Evolutionary conservation across 2,888 invertebrate genomes (phyloP), one percentile per base, ranked within the genome.

Genomic region (Polyommatus icarus): DNA sequence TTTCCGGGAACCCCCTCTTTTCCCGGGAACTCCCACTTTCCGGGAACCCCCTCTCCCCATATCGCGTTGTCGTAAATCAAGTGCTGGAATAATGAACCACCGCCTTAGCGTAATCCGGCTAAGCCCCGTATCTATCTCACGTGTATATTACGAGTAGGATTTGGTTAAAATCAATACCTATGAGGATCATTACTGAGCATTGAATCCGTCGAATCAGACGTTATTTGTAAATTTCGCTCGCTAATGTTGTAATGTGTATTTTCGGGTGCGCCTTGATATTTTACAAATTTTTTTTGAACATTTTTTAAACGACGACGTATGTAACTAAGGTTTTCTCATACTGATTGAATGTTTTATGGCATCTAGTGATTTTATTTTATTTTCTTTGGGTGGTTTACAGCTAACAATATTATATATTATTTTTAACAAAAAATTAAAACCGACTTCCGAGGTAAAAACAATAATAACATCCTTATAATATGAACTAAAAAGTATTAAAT

Each of bases 1-100:
- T 15, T 18, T 29, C 29, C 67, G 67, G 67, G 67, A 29, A 67
- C 29, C 67, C 20, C 20, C 20, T n/a, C 7, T 20, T 20, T 20
- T 20, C 59, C 18, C 20, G 20, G 61, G 15, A 24, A 61, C 61
- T 24, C 24, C 29, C 29, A 15, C 29, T 15, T 32, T 24, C 29
- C 67, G 29, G 29, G 29, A 29, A 32, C 29, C 18, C 7, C 61
- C 10, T 61, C 83, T 84, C 81, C 83, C 85, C 86, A 87, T 91
- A 90, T 90, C 90, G 88, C 89, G 89, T 91, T 91, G 90, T 88
- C 91, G 90, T 93, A 93, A 93, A 93, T 94, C 93, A 93, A 89
- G 89, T 86, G 87, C 87, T 83, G 86, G 90, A 88, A 92, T 93
- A 92, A 94, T 92, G 91, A 92, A 91, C 86, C 87, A 84, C 84